Evolutionary conservation across 2,113 vertebrate genomes (phyloP).

Genomic region (Rhabdornis inornatus): DNA sequence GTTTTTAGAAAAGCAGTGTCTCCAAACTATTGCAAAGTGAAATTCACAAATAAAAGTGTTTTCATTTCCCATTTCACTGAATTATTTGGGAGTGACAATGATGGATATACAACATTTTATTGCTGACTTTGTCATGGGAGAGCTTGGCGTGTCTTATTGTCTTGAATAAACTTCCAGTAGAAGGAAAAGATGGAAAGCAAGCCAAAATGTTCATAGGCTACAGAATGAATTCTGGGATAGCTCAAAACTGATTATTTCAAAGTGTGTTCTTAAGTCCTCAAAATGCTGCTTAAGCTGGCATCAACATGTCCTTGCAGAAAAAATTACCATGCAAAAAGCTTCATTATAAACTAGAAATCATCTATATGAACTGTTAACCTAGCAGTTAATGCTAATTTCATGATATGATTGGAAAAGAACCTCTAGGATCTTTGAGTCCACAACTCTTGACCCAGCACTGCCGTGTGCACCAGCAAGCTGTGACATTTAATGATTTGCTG

Average conservation of each 20-base stretch:
- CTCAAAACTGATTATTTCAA: not conserved
- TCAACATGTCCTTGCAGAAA: not conserved
- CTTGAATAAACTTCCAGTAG: not conserved
- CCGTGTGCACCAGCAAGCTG: fast-evolving
- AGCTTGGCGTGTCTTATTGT: not conserved
- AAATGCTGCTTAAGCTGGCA: not conserved
- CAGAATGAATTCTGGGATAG: not conserved
- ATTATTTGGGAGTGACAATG: fast-evolving
- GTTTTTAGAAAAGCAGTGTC: not conserved
- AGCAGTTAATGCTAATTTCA: not conserved
- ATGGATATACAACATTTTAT: not conserved
- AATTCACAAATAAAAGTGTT: not conserved
- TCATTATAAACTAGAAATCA: not conserved
- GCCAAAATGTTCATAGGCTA: not conserved
- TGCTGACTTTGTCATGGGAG: not conserved
- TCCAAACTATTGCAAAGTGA: not conserved
- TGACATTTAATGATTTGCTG: not conserved
- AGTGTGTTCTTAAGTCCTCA: not conserved
- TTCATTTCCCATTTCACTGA: not conserved
- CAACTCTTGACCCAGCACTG: not conserved
- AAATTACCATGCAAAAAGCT: not conserved
- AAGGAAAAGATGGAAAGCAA: not conserved
- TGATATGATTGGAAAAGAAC: not conserved
- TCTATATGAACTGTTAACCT: not conserved
- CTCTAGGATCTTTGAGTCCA: not conserved